These are phyloP conservation scores for Falco biarmicus DNA, from an alignment of 2,797 vertebrate genomes.

Conservation along the genomic window DNA sequence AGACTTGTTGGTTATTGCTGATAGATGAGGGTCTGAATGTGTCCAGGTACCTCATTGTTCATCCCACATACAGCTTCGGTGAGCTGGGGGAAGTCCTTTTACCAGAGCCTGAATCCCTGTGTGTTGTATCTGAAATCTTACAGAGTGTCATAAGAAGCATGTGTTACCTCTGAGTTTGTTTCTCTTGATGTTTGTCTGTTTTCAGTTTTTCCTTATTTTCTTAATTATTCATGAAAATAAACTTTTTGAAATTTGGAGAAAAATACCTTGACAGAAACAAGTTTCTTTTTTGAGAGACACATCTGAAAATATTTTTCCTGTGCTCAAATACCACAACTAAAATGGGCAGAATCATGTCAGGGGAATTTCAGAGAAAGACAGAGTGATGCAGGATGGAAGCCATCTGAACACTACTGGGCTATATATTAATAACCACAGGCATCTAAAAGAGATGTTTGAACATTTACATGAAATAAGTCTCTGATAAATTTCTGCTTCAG, in stretches of 20 bases:
- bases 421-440: background rate
- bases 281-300: background rate
- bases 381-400: background rate
- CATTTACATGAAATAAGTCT: background rate
- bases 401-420: background rate
- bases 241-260: conserved; percentile 79
- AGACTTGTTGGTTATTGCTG: background rate
- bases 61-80: background rate
- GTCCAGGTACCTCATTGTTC: background rate
- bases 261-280: conserved; percentile 24
- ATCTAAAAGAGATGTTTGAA: background rate
- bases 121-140: background rate
- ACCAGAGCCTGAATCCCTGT: conserved; percentile 7
- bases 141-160: background rate
- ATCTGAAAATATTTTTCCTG: background rate
- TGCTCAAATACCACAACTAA: background rate
- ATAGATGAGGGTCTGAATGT: background rate
- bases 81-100: background rate
- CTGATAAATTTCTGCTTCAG: background rate
- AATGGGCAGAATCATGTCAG: background rate
- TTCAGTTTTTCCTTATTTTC: conserved; percentile 30
- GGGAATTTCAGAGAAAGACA: background rate
- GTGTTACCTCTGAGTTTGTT: conserved; percentile 65
- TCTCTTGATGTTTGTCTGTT: conserved; percentile 63
- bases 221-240: conserved; percentile 77